Base-by-base conservation (phyloP, 37 sponge, comb jelly and placozoan species). In the Chondrilla cf. caribensis region DNA sequence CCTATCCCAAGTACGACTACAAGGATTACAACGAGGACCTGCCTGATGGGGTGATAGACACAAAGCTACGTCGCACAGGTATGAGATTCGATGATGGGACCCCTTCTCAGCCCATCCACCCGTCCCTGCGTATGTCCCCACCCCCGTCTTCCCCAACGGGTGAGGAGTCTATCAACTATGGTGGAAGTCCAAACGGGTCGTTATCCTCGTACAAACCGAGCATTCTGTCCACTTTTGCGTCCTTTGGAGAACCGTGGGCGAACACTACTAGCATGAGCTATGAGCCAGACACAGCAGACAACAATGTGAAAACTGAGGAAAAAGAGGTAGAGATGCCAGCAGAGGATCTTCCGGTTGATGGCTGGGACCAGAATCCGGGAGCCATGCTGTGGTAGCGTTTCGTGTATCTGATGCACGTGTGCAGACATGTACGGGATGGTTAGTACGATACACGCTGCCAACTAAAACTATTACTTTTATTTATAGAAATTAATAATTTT, bases 1-100 rank as follows among this genome's bases (percentile, higher is more conserved):
- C 22, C 76, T 92, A 92, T 62, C 89, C 89, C 19, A 88, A 88
- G 65, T 92, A 92, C 43, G 81, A 83, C 68, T 92, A 92, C 79
- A 40, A 54, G 31, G 92, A 92, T 43, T 92, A 92, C 64, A 88
- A 92, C 19, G 76, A 83, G 42, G 42, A 37, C 2, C 31, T n/a
- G 15, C 41, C 76, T 0, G 76, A 73, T 37, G 76, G 76, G 18
- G 76, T 73, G 25, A 37, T 62, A 0, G 57, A 62, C 64, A 62
- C 51, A 6, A 47, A 6, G 6, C 51, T 47, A 11, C 51, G 51
- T 47, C 51, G 51, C 51, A 47, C 51, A 47, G 51, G 51, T 47
- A 47, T 47, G 9, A 47, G 51, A 6, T 14, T 47, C 51, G 11
- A 47, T 11, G 79, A 78, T 24, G 7, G 7, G 3, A 44, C 6